Base-by-base conservation (phyloP, 2,113 vertebrate species). In the Apodemus sylvaticus region DNA sequence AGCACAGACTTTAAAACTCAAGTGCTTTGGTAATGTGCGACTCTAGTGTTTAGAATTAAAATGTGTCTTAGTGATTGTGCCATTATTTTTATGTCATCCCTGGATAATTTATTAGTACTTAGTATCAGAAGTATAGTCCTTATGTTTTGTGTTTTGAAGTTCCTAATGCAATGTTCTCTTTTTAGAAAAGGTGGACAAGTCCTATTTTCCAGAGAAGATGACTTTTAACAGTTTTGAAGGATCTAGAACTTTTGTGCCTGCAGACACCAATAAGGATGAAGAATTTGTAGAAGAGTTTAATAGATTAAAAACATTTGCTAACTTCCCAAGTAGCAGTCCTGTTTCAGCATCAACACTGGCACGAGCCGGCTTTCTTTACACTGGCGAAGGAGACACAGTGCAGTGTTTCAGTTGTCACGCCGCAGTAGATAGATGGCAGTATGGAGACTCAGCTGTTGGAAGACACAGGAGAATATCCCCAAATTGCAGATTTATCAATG, bases 311-410 rank as follows among this genome's bases (percentile, higher is more conserved):
- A 99, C 99, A 0, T 99, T 99, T 97, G 92, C 64, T 42, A 98
- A 96, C 86, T 99, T 99, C 89, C 98, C 98, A 26, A 98, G 95
- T 90, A 95, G 48, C 83, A 98, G 98, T 62, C 98, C 99, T 0
- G 96, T 99, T 82, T 98, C 99, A 0, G 98, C 98, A 1, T 97
- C 97, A 66, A 98, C 98, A 2, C 85, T 99, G 62, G 99, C 99
- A 51, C 98, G 97, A 51, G 99, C 99, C 36, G 99, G 99, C 55
- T 99, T 99, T 97, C 98, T 99, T 71, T 99, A 99, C 94, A 99
- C 99, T 0, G 99, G 99, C 45, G 92, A 98, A n/a, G 98, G 98
- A 3, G 99, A 99, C 96, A 98, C 98, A 0, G 99, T 99, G n/a
- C 94, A 97, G 86, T 99, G 99, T 98, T 99, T 99, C 98, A 99